Percentiles rank a stretch among this genome's conserved stretches.
Evolutionary conservation across 2,797 vertebrate genomes (phyloP).

Genomic region (Decapterus maruadsi): DNA sequence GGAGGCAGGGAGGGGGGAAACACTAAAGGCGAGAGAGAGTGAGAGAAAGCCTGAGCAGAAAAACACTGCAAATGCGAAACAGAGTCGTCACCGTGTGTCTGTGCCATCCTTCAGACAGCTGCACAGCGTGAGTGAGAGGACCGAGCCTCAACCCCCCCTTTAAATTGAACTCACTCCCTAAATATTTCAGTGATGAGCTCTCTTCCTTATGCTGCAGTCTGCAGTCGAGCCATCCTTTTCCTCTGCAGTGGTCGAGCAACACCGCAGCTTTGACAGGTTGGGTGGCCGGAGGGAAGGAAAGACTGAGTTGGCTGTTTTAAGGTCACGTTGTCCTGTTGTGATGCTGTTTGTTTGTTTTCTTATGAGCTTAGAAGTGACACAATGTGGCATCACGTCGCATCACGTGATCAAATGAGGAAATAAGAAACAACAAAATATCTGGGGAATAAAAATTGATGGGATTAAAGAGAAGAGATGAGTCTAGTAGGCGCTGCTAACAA

Average conservation of each 20-base stretch:
- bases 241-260: slow-evolving; percentile 75
- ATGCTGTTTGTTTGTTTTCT: slow-evolving; percentile 67
- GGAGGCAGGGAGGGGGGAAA: not conserved
- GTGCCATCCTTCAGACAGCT: slow-evolving; percentile 56
- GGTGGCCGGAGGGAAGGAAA: slow-evolving; percentile 68
- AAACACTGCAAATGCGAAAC: slow-evolving; percentile 30
- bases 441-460: not conserved
- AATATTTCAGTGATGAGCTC: slow-evolving; percentile 86
- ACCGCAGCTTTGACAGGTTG: slow-evolving; percentile 81
- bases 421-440: slow-evolving; percentile 2
- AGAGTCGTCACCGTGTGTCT: slow-evolving; percentile 25
- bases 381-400: slow-evolving; percentile 18
- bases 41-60: not conserved
- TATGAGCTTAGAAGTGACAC: slow-evolving; percentile 32
- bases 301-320: slow-evolving; percentile 75
- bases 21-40: not conserved
- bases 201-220: slow-evolving; percentile 77
- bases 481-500: slow-evolving; percentile 15
- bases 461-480: slow-evolving; percentile 23
- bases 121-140: slow-evolving; percentile 73
- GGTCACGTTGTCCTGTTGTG: slow-evolving; percentile 71
- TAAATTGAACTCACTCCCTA: slow-evolving; percentile 80
- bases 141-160: slow-evolving; percentile 61
- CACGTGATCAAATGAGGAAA: slow-evolving; percentile 10
- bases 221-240: slow-evolving; percentile 73